Conservation (phyloP, 1,140 invertebrate species). For the Stegodyphus mimosarum region DNA sequence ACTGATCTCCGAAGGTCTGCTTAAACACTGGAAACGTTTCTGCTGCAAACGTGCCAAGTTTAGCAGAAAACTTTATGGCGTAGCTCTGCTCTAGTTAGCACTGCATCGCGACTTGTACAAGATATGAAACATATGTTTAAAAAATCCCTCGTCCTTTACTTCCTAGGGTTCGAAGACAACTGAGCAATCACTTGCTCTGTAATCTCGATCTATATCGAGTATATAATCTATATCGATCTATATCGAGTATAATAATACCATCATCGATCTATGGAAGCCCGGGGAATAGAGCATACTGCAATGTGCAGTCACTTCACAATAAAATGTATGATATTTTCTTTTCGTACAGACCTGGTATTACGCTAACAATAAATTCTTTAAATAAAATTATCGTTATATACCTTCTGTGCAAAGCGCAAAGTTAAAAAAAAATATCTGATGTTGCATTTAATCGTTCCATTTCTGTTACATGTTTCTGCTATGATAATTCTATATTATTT, state of each 20-base stretch:
- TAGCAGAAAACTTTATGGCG: background rate
- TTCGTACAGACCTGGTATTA: background rate
- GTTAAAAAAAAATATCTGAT: too few species aligned
- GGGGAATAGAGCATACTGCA: background rate
- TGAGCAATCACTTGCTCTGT: background rate
- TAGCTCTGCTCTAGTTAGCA: background rate
- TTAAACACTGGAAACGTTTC: background rate
- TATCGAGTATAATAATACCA: too few species aligned
- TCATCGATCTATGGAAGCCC: background rate
- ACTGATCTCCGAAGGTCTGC: background rate
- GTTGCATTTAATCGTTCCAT: too few species aligned
- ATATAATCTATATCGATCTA: too few species aligned
- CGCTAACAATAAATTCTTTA: too few species aligned
- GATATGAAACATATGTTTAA: background rate
- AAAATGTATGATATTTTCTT: conserved; percentile 2
- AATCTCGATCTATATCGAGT: too few species aligned
- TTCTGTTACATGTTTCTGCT: too few species aligned
- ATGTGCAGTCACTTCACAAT: background rate
- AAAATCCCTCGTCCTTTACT: background rate
- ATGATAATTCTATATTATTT: too few species aligned
- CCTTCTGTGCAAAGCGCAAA: too few species aligned
- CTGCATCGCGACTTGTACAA: background rate
- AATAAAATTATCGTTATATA: too few species aligned
- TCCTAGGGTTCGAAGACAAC: background rate
- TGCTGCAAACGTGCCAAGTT: background rate